These are phyloP conservation scores for Zelleria hepariella DNA, from an alignment of 2,888 invertebrate genomes.

Conservation along the genomic window DNA sequence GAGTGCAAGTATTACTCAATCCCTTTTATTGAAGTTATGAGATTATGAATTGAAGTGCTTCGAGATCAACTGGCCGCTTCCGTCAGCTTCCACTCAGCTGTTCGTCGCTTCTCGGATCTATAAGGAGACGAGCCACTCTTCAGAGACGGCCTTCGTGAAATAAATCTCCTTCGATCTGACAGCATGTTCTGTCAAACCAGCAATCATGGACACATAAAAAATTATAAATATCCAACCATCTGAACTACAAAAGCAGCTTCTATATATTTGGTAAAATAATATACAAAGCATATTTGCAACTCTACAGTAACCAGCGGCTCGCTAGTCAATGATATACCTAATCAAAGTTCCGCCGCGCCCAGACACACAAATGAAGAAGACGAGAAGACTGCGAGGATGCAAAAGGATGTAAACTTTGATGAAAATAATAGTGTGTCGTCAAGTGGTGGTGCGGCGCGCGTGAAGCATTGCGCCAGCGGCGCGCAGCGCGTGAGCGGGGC, in stretches of 20 bases:
- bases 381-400: not conserved
- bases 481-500: not conserved
- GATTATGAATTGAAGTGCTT: conserved; percentile 69
- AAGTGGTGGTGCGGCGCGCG: not conserved
- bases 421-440: not conserved
- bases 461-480: not conserved
- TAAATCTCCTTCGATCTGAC: not conserved
- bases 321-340: not conserved
- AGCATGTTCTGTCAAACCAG: not conserved
- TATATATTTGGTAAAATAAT: not conserved
- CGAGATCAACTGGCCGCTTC: conserved; percentile 67
- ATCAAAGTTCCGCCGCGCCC: not conserved
- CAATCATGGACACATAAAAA: not conserved
- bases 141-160: not conserved
- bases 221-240: not conserved
- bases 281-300: not conserved
- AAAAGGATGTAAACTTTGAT: not conserved
- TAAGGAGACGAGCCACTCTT: not conserved
- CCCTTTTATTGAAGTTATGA: conserved; percentile 52
- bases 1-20: conserved; percentile 50
- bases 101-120: conserved; percentile 24
- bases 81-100: conserved; percentile 49
- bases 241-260: not conserved
- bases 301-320: not conserved
- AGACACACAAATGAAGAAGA: not conserved